Base-by-base conservation (phyloP, 92 coral and sea anemone species). In the Heliopora coerulea region DNA sequence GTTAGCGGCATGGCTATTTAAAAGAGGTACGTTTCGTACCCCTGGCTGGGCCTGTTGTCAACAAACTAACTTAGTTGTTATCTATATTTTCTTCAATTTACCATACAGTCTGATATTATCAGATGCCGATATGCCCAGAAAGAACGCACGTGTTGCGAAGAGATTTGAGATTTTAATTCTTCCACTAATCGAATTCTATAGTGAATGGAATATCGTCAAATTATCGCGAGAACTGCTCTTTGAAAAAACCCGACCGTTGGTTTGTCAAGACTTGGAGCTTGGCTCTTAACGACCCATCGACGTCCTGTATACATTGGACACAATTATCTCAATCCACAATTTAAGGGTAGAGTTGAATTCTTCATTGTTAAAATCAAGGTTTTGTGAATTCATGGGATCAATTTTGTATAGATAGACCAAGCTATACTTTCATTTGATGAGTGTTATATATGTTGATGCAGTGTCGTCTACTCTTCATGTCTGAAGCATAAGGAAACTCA, bases 181-280 rank as follows among this genome's bases (percentile, higher is more conserved):
- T 67, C 35, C 74, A 59, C 74, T 46, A 67, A 67, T 67, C 32
- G 74, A 28, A 44, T 33, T 44, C 24, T 44, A n/a, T n/a, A 67
- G n/a, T 67, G 42, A 46, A 67, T 67, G 74, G 74, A 67, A 65
- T 65, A 26, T 49, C 49, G 56, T 28, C 37, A 67, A n/a, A 67
- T 67, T 67, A 67, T 67, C 74, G 26, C 74, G 24, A 56, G 24
- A 67, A 19, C 33, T 21, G 40, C 19, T 13, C 74, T 67, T 67
- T 67, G 74, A 67, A 67, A 67, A 15, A 9, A 28, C n/a, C 70
- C 54, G 59, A 32, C 34, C 12, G 63, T 32, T 21, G 11, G 8
- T n/a, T 58, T 58, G 24, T 23, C n/a, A 11, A 12, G 26, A 11
- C 23, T 54, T 54, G 12, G 29, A 19, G 29, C 60, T 54, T 37